These are phyloP conservation scores for Ectemnius lituratus DNA, from an alignment of 2,888 invertebrate species.

Conservation along the genomic window DNA sequence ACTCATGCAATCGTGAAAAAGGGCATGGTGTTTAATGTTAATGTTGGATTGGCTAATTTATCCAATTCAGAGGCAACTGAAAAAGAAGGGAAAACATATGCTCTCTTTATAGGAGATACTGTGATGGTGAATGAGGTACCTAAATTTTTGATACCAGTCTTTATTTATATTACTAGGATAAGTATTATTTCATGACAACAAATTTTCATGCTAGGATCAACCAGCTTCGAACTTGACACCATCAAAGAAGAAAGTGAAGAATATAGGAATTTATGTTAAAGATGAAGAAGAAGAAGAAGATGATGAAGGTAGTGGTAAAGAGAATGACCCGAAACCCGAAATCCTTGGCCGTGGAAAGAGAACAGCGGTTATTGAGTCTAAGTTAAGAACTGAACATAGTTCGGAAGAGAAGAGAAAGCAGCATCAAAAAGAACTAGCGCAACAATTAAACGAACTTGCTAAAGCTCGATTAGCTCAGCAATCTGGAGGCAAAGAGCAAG, in stretches of 20 bases:
- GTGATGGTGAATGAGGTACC: conserved; percentile 93
- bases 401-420: conserved; percentile 98
- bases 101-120: conserved; percentile 97
- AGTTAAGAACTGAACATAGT: conserved; percentile 95
- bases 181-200: background rate
- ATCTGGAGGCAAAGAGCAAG: conserved; percentile 90
- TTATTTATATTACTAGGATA: background rate
- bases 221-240: conserved; percentile 93
- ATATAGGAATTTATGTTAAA: conserved; percentile 96
- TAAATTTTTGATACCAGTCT: background rate
- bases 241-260: conserved; percentile 96
- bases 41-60: conserved; percentile 93
- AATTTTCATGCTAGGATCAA: conserved; percentile 78
- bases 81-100: conserved; percentile 93
- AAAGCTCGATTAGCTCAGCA: conserved; percentile 94
- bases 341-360: conserved; percentile 89
- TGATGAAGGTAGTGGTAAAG: conserved; percentile 81
- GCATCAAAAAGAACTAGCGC: conserved; percentile 96
- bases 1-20: conserved; percentile 88
- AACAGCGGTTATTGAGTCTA: conserved; percentile 94
- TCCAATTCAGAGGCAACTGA: conserved; percentile 89
- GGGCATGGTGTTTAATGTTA: conserved; percentile 98
- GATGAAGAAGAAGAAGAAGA: conserved; percentile 93
- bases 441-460: conserved; percentile 94
- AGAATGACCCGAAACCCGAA: conserved; percentile 83